These are phyloP conservation scores for Notolepis coatsorum DNA, from an alignment of 2,797 vertebrate species.

Conservation along the genomic window DNA sequence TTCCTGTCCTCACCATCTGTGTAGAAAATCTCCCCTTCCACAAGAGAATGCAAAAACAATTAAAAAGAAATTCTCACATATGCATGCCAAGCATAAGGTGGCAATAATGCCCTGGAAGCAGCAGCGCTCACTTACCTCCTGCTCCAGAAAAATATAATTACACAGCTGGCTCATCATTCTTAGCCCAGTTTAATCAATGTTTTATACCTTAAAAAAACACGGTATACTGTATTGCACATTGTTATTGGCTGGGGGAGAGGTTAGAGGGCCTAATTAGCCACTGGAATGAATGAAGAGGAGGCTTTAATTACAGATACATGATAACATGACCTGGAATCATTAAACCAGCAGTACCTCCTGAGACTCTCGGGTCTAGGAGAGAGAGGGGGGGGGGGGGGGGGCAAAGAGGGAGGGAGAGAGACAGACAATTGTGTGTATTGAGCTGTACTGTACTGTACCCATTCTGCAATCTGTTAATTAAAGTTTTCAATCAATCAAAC, in stretches of 20 bases:
- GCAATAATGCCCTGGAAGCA: neutral
- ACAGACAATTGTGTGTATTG: too few species aligned
- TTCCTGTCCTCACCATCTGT: too few species aligned
- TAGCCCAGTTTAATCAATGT: neutral
- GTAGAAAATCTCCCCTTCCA: too few species aligned
- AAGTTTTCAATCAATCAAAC: neutral
- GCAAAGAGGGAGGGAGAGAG: neutral
- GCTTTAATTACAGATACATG: slow-evolving; percentile 65
- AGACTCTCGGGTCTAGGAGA: slow-evolving; percentile 25
- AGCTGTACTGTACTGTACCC: neutral
- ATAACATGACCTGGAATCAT: slow-evolving; percentile 57
- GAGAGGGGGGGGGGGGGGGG: neutral
- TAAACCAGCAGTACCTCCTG: slow-evolving; percentile 47
- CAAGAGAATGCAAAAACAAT: neutral
- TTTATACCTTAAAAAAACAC: neutral
- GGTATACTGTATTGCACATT: neutral
- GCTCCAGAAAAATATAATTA: neutral
- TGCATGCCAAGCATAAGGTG: neutral
- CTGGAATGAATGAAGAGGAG: slow-evolving; percentile 47
- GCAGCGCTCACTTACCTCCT: neutral
- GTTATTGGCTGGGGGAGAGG: neutral
- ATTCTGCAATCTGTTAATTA: neutral
- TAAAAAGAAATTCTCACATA: neutral
- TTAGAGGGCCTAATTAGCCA: slow-evolving; percentile 12
- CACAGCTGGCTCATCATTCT: neutral